Percentiles rank a stretch among this genome's conserved stretches.
Conservation (phyloP, 1,140 invertebrate genomes). For the Oryzaephilus surinamensis region DNA sequence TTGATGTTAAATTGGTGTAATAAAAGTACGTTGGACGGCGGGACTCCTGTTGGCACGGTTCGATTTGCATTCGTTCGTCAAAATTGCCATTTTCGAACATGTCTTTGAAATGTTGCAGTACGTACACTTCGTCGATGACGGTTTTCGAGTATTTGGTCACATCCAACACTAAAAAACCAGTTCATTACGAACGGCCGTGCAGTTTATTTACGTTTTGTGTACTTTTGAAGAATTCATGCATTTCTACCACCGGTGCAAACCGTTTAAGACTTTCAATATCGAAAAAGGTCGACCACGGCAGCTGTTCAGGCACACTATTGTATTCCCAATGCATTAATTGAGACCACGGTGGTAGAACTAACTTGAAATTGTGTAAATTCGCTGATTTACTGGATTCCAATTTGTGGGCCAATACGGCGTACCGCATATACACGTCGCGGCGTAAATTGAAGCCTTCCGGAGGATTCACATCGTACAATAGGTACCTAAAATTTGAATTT, state of each 20-base stretch:
- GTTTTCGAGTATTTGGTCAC: constrained; percentile 32
- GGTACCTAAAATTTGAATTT: constrained; percentile 42
- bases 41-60: constrained; percentile 39
- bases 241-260: constrained; percentile 81
- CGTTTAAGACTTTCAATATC: constrained; percentile 66
- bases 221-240: constrained; percentile 68
- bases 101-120: constrained; percentile 77
- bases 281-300: constrained; percentile 80
- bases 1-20: constrained; percentile 49
- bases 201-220: constrained; percentile 19
- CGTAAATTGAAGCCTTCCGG: constrained; percentile 95
- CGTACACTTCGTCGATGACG: constrained; percentile 62
- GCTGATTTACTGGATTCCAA: constrained; percentile 42
- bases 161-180: not conserved
- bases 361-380: constrained; percentile 40
- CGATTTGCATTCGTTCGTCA: constrained; percentile 67
- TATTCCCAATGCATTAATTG: constrained; percentile 83
- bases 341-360: constrained; percentile 86
- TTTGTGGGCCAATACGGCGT: constrained; percentile 68
- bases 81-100: constrained; percentile 74
- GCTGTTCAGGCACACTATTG: constrained; percentile 37
- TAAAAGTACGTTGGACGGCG: constrained; percentile 40
- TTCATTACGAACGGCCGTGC: not conserved
- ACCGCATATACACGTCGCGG: constrained; percentile 88
- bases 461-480: constrained; percentile 89